phyloP scores from a whole-genome alignment of 2,797 vertebrate species.

The Dendrocincla tyrannina region DNA sequence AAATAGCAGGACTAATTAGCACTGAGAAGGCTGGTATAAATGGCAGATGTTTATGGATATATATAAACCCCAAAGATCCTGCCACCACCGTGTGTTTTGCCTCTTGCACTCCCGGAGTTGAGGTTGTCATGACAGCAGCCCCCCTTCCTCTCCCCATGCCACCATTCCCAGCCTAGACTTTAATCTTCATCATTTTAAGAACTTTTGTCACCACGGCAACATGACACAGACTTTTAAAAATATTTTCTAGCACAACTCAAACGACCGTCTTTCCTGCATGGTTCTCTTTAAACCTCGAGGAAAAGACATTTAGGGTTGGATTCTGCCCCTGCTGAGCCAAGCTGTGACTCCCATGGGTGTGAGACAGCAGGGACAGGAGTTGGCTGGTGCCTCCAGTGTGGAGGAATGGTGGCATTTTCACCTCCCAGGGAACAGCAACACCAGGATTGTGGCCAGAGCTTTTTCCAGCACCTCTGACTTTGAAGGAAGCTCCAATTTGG shows the following conservation, averaged over 20 bases:
- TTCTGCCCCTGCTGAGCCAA: not conserved
- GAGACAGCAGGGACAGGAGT: not conserved
- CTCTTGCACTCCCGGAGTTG: constrained; percentile 12
- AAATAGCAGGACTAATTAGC: constrained; percentile 44
- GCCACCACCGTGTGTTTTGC: constrained; percentile 21
- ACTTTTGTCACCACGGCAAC: constrained; percentile 63
- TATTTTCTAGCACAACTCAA: constrained; percentile 42
- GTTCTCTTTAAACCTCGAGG: not conserved
- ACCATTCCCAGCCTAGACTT: constrained; percentile 39
- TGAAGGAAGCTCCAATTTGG: not conserved
- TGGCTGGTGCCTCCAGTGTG: fast-evolving
- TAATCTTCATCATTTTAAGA: constrained; percentile 44
- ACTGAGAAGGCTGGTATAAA: not conserved
- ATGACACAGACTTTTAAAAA: constrained; percentile 39
- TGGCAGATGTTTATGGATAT: constrained; percentile 37
- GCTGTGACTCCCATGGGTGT: not conserved
- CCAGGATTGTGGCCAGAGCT: not conserved
- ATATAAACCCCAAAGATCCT: constrained; percentile 43
- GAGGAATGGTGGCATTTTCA: not conserved
- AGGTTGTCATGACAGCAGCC: constrained; percentile 43
- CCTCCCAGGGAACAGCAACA: not conserved
- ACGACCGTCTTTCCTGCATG: not conserved
- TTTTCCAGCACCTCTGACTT: not conserved
- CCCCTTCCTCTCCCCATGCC: constrained; percentile 36
- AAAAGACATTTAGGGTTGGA: not conserved